Percentiles rank a stretch among this genome's conserved stretches.
Conservation (phyloP, 1,140 invertebrate genomes). For the Kradibia gibbosae region DNA sequence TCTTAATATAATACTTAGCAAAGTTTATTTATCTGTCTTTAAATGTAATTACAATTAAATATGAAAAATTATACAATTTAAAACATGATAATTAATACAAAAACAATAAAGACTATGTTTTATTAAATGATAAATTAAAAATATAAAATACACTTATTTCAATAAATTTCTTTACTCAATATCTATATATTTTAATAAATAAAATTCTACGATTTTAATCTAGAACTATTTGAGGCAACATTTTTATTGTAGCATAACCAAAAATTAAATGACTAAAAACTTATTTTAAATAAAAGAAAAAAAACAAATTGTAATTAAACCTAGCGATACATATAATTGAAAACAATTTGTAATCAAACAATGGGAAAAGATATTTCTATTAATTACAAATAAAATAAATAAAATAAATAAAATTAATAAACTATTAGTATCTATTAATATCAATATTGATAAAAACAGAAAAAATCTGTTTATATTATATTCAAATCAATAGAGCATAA, state of each 20-base stretch:
- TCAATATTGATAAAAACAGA: not conserved
- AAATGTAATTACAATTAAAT: too few species aligned
- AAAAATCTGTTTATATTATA: not conserved
- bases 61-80: too few species aligned
- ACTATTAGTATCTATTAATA: not conserved
- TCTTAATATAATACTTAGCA: too few species aligned
- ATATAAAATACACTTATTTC: not conserved
- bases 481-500: slow-evolving; percentile 13
- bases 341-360: too few species aligned
- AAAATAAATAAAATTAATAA: slow-evolving; percentile 1
- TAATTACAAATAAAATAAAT: too few species aligned
- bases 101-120: too few species aligned
- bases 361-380: too few species aligned
- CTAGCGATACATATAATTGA: too few species aligned
- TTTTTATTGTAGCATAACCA: slow-evolving; percentile 7
- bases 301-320: not conserved
- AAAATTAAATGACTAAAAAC: not conserved
- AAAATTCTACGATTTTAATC: slow-evolving; percentile 13
- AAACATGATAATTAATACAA: too few species aligned
- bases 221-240: not conserved
- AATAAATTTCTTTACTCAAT: slow-evolving; percentile 10
- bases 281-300: not conserved
- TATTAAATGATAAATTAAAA: too few species aligned
- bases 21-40: too few species aligned
- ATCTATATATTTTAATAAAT: not conserved